Percentiles rank a stretch among this genome's conserved stretches.
Conservation (phyloP, 1,140 invertebrate genomes). For the Drosophila elegans region DNA sequence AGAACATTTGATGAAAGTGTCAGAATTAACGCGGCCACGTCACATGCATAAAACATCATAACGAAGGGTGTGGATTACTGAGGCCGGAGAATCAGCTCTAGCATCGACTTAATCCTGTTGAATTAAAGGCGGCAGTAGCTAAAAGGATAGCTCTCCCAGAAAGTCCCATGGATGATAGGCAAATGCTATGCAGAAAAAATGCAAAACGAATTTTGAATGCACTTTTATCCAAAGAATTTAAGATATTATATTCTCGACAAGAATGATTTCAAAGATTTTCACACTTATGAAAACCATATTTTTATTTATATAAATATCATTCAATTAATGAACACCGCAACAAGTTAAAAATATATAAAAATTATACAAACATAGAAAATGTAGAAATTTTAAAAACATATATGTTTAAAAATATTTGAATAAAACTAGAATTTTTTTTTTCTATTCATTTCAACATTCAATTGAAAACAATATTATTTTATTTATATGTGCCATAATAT, state of each 20-base stretch:
- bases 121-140: constrained; percentile 12
- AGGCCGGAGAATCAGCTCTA: constrained; percentile 14
- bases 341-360: not conserved
- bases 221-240: not conserved
- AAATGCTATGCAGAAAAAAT: not conserved
- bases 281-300: too few relatives aligned
- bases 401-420: too few relatives aligned
- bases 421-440: too few relatives aligned
- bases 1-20: constrained; percentile 67
- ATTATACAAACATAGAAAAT: not conserved
- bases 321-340: too few relatives aligned
- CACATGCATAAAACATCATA: constrained; percentile 57
- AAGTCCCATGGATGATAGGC: constrained; percentile 13
- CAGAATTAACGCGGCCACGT: constrained; percentile 45
- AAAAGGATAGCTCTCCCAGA: not conserved
- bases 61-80: constrained; percentile 5
- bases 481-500: not conserved
- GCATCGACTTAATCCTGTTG: constrained; percentile 48
- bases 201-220: constrained; percentile 3
- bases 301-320: too few relatives aligned
- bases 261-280: too few relatives aligned
- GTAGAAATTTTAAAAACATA: too few relatives aligned
- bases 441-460: not conserved
- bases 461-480: not conserved
- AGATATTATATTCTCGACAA: not conserved